Percentiles rank a stretch among this genome's conserved stretches.
Evolutionary conservation across 2,888 invertebrate genomes (phyloP).

Genomic region (Cataglyphis albicans): DNA sequence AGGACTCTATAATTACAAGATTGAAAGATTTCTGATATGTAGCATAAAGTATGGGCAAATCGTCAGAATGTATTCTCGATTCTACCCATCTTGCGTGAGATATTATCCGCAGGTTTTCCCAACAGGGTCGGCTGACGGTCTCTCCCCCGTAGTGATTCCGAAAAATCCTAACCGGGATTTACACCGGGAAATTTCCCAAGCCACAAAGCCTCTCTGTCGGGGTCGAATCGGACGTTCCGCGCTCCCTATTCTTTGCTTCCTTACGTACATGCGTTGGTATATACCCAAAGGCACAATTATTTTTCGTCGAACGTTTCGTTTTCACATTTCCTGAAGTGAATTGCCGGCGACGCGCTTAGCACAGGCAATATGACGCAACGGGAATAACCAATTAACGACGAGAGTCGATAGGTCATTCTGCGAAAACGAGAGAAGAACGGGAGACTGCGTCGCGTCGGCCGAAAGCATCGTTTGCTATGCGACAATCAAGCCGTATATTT

Average conservation of each 20-base stretch:
- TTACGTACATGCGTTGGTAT: slow-evolving; percentile 54
- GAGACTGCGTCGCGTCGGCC: slow-evolving; percentile 5
- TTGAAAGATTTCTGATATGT: not conserved
- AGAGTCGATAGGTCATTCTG: slow-evolving; percentile 45
- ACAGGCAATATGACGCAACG: slow-evolving; percentile 55
- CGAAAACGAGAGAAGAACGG: slow-evolving; percentile 23
- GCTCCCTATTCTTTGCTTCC: slow-evolving; percentile 59
- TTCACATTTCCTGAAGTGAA: slow-evolving; percentile 59
- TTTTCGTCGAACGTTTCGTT: slow-evolving; percentile 59
- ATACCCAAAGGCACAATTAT: slow-evolving; percentile 66
- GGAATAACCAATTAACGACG: slow-evolving; percentile 68
- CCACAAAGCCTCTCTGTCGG: slow-evolving; percentile 34
- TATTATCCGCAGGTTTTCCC: slow-evolving; percentile 32
- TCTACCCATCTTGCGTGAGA: not conserved
- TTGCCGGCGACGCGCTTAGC: slow-evolving; percentile 51
- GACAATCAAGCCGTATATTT: not conserved
- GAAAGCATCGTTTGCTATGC: not conserved
- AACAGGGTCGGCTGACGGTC: slow-evolving; percentile 27
- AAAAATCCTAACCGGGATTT: slow-evolving; percentile 52
- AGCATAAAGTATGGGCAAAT: not conserved
- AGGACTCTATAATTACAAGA: not conserved
- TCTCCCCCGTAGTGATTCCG: slow-evolving; percentile 28
- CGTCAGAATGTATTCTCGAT: slow-evolving; percentile 23
- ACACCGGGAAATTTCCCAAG: slow-evolving; percentile 31
- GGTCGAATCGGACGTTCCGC: slow-evolving; percentile 35